These are phyloP conservation scores for Syngnathus rostellatus DNA, from an alignment of 2,797 vertebrate genomes.

Conservation along the genomic window DNA sequence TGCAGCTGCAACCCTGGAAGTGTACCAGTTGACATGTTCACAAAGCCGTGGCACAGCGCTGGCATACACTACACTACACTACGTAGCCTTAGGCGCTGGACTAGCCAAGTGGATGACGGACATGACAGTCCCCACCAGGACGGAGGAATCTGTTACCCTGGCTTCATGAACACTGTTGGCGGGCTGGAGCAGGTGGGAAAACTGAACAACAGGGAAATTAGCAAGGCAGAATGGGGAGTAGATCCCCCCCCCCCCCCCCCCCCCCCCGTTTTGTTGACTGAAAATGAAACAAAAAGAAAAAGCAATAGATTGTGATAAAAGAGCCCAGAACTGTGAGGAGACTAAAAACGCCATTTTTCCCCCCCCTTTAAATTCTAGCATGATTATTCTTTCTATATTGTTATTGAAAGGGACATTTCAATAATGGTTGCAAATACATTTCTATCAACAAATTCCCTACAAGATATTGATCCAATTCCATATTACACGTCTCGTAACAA, in stretches of 20 bases:
- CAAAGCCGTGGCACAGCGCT: constrained; percentile 32
- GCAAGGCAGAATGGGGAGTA: neutral
- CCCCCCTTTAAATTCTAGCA: no score
- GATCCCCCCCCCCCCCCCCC: no score
- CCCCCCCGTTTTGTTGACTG: neutral
- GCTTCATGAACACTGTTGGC: constrained; percentile 32
- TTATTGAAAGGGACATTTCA: no score
- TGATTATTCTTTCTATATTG: no score
- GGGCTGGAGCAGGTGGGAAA: neutral
- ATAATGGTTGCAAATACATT: no score
- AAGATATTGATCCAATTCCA: neutral
- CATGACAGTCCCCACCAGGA: constrained; percentile 37
- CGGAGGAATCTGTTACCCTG: constrained; percentile 38
- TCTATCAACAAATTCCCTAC: neutral
- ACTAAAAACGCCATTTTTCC: no score
- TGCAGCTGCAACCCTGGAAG: constrained; percentile 38
- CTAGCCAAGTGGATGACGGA: constrained; percentile 27
- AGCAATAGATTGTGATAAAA: neutral
- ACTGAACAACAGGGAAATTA: neutral
- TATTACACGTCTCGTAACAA: neutral
- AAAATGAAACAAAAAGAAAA: neutral
- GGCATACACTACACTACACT: constrained; percentile 23
- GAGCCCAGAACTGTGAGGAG: no score
- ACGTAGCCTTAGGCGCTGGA: constrained; percentile 37
- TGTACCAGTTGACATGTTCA: constrained; percentile 45